Percentiles rank a stretch among this genome's conserved stretches.
Conservation (phyloP, 1,140 invertebrate species). For the Drosophila tsacasi region DNA sequence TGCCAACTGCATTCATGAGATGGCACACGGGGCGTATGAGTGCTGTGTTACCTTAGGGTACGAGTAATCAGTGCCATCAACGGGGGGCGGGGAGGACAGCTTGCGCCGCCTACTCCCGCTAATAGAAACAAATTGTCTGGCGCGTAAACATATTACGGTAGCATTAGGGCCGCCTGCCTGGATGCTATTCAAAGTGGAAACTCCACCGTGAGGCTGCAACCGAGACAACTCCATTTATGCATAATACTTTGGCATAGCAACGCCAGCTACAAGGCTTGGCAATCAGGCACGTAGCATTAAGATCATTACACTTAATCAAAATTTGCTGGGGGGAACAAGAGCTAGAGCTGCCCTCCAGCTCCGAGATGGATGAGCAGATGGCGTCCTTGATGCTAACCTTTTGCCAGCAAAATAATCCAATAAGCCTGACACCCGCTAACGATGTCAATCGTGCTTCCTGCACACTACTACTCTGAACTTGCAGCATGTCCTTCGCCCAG, state of each 20-base stretch:
- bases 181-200: constrained; percentile 32
- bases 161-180: constrained; percentile 42
- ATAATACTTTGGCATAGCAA: constrained; percentile 49
- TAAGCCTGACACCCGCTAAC: constrained; percentile 30
- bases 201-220: constrained; percentile 11
- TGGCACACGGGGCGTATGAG: constrained; percentile 54
- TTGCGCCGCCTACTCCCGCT: constrained; percentile 21
- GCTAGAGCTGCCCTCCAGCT: constrained; percentile 19
- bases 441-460: constrained; percentile 37
- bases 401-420: constrained; percentile 38
- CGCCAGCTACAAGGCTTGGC: constrained; percentile 1
- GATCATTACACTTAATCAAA: constrained; percentile 67
- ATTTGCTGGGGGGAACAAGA: constrained; percentile 30
- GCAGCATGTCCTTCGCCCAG: constrained; percentile 75
- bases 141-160: constrained; percentile 61
- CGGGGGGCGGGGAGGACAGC: constrained; percentile 4
- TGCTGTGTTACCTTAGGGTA: constrained; percentile 12
- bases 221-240: constrained; percentile 31
- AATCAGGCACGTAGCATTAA: constrained; percentile 53
- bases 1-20: constrained; percentile 23
- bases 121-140: constrained; percentile 76
- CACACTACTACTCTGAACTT: constrained; percentile 4
- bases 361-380: constrained; percentile 4
- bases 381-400: constrained; percentile 5
- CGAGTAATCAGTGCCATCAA: constrained; percentile 22